Percentiles rank a stretch among this genome's conserved stretches.
These are phyloP conservation scores for Caenorhabditis wallacei DNA, from an alignment of 2,888 invertebrate genomes.

Conservation along the genomic window DNA sequence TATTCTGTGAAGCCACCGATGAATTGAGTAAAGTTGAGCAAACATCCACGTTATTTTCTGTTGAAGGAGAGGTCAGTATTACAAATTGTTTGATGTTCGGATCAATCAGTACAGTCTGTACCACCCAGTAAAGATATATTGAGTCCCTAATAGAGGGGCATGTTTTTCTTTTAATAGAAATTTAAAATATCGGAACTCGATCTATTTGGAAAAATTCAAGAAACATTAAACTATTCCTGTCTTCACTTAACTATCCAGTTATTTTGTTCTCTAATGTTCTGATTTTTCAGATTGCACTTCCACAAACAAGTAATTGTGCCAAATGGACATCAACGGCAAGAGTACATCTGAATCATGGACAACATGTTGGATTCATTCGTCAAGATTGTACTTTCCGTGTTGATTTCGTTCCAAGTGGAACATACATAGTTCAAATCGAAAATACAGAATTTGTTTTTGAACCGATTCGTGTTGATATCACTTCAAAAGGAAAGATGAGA, in stretches of 20 bases:
- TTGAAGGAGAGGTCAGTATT: slow-evolving; percentile 60
- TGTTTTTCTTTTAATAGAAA: too few relatives aligned
- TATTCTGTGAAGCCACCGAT: slow-evolving; percentile 18
- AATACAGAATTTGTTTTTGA: slow-evolving; percentile 95
- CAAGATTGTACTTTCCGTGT: slow-evolving; percentile 94
- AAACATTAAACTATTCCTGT: too few relatives aligned
- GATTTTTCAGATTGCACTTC: slow-evolving; percentile 70
- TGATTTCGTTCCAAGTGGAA: slow-evolving; percentile 91
- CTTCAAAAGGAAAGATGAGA: slow-evolving; percentile 95
- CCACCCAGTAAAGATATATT: neutral
- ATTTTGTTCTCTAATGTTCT: too few relatives aligned
- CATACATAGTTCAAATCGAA: slow-evolving; percentile 91
- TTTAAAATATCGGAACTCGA: too few relatives aligned
- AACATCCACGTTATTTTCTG: slow-evolving; percentile 49
- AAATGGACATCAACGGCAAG: slow-evolving; percentile 77
- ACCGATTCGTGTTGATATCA: slow-evolving; percentile 96
- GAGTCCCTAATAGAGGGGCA: too few relatives aligned
- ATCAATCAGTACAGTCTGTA: neutral
- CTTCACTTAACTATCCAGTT: too few relatives aligned
- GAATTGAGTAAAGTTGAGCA: slow-evolving; percentile 34
- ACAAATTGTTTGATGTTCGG: slow-evolving; percentile 15
- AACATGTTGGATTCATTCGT: slow-evolving; percentile 84
- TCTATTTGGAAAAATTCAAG: too few relatives aligned
- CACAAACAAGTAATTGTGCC: slow-evolving; percentile 58
- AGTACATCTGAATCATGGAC: slow-evolving; percentile 81